Conservation (phyloP, 2,113 vertebrate species). For the Triplophysa tibetana region DNA sequence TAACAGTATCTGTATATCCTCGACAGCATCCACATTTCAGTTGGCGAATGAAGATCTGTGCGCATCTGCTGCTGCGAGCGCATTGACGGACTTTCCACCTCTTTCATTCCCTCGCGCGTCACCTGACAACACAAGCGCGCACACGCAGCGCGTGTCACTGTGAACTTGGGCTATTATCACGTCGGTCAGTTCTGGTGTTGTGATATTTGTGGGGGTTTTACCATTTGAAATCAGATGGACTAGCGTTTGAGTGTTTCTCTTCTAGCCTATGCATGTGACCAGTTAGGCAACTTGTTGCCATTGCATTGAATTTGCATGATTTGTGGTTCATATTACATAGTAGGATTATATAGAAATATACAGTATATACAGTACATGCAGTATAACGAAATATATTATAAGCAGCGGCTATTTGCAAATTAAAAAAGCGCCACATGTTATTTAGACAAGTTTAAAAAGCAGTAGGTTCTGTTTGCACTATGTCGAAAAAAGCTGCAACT, state of each 20-base stretch:
- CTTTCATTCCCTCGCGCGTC: slow-evolving; percentile 29
- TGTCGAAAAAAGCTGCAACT: too few relatives aligned
- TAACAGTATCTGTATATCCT: background rate
- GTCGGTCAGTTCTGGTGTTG: background rate
- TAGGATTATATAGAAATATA: too few relatives aligned
- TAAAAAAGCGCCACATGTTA: too few relatives aligned
- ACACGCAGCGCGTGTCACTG: background rate
- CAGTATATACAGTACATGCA: too few relatives aligned
- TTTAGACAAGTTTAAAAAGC: too few relatives aligned
- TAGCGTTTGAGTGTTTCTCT: background rate
- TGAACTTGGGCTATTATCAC: background rate
- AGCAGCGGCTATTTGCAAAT: too few relatives aligned
- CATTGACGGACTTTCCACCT: background rate
- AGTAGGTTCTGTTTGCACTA: too few relatives aligned
- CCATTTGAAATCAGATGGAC: background rate
- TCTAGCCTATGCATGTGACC: background rate
- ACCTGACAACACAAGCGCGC: background rate
- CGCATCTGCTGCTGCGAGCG: background rate
- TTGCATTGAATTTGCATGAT: background rate
- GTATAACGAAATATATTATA: too few relatives aligned
- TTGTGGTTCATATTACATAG: background rate
- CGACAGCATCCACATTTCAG: background rate
- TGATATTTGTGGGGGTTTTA: background rate
- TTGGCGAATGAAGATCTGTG: background rate
- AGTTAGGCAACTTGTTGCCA: background rate